A percentile compares a stretch with the other conserved stretches of the same genome.
Conservation (phyloP, 2,113 vertebrate genomes). For the Megaptera novaeangliae region DNA sequence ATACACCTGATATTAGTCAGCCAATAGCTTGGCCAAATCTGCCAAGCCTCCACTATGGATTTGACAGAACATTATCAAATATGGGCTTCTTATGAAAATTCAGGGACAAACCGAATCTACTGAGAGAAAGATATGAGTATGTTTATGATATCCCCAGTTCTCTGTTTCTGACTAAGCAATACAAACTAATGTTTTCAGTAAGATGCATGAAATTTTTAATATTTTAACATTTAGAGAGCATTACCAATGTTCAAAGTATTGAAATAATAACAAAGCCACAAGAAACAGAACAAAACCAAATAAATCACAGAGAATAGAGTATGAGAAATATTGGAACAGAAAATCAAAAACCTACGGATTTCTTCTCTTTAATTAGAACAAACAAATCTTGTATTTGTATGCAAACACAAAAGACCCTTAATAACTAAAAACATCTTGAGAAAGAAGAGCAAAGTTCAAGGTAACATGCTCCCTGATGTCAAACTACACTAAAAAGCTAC, state of each 20-base stretch:
- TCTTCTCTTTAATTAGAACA: background rate
- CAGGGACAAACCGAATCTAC: background rate
- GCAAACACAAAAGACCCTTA: background rate
- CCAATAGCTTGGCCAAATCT: background rate
- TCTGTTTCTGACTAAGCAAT: background rate
- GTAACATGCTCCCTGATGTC: background rate
- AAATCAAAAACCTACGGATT: background rate
- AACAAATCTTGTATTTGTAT: background rate
- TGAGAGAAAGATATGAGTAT: background rate
- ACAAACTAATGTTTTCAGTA: background rate
- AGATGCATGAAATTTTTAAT: background rate
- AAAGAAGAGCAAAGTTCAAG: background rate
- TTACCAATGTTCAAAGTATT: background rate
- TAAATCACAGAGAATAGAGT: background rate
- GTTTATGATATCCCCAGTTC: background rate
- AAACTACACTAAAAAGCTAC: background rate
- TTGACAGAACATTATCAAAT: background rate
- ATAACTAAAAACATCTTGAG: background rate
- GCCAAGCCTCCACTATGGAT: background rate
- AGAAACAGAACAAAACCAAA: background rate
- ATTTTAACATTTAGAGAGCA: slow-evolving; percentile 7
- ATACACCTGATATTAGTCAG: background rate
- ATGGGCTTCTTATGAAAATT: background rate
- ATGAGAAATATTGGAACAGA: background rate
- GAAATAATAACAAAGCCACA: background rate